Evolutionary conservation across 2,797 vertebrate genomes (phyloP), one percentile per base, ranked within the genome.

Genomic region (Phataginus tricuspis): DNA sequence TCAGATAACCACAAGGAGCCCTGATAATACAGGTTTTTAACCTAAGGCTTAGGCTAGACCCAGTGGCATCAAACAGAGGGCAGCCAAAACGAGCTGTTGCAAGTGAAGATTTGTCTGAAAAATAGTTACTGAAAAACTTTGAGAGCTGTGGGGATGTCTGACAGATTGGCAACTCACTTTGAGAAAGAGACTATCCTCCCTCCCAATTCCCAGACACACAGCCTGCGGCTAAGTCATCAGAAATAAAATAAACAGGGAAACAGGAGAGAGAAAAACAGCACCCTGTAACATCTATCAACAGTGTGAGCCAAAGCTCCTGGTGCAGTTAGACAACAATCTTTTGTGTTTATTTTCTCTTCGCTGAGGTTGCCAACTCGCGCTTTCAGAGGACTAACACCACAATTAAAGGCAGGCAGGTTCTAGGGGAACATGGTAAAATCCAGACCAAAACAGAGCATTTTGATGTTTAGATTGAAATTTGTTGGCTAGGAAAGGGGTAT

Each of bases 91-190:
- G 74, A 96, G 57, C 42, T 69, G 13, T 90, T 91, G 29, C 61
- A 78, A 93, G n/a, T 82, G 27, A 93, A 90, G 37, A 9, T 86
- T 94, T 94, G 59, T 90, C 75, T 94, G 77, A 93, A 95, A 96
- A 91, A 95, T 53, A 94, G 86, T 91, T 96, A 85, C 86, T 7
- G 29, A 42, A 74, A 91, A 96, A 79, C 79, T 97, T 93, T 75
- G 84, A 90, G 91, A 87, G 89, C 94, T 87, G 31, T 55, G 45
- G 42, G 87, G 95, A 27, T 92, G 34, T 86, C 77, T 96, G 96
- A 97, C 84, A 97, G 86, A 96, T 93, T 77, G 91, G 91, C 86
- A 94, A 71, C 89, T 97, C 86, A 63, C 95, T 97, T 79, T 97
- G 96, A 97, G 80, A 96, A 90, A 86, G 63, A 93, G 63, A 87